Base-by-base conservation (phyloP, 1,140 invertebrate species). In the Drosophila sturtevanti region DNA sequence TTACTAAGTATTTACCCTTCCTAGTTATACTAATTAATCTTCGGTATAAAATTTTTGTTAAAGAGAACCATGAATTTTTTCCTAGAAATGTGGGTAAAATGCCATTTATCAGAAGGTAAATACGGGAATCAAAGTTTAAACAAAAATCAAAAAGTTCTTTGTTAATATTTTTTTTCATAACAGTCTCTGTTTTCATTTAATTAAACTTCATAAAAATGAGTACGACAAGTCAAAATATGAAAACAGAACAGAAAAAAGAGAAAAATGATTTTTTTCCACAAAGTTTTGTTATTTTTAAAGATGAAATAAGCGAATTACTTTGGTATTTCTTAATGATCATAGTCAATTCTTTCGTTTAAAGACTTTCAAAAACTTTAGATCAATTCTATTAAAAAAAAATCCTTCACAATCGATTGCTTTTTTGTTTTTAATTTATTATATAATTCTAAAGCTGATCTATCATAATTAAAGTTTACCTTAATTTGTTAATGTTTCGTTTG, bases 391-490 rank as follows among this genome's bases (percentile, higher is more conserved):
- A 16, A 11, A 0, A 56, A 11, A 1, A 56, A 34, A 56, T 56
- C 24, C 54, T 48, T 48, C 41, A 48, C 41, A 48, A 21, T 6
- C 9, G 18, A 16, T 16, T 7, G 16, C 31, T 56, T 16, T 24
- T 22, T 21, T 41, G 14, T 41, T 4, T 52, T n/a, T 27, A n/a
- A 52, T 52, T 24, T 55, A 18, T 55, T 55, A 16, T 9, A 34
- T 34, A 56, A 56, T 56, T 34, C 11, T 16, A 1, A 18, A 31
- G 4, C 54, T 34, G 54, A 56, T 56, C 54, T 27, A 56, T 56
- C 54, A 56, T 56, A 56, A 56, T 56, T 56, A 56, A 56, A 56
- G 54, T 56, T 56, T 27, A 56, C 54, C 54, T 56, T 56, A 56
- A 56, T 56, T 56, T 56, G 54, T 56, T 14, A 14, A 56, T 56